These are phyloP conservation scores for Microctonus brassicae DNA, from an alignment of 2,888 invertebrate species.

Conservation along the genomic window DNA sequence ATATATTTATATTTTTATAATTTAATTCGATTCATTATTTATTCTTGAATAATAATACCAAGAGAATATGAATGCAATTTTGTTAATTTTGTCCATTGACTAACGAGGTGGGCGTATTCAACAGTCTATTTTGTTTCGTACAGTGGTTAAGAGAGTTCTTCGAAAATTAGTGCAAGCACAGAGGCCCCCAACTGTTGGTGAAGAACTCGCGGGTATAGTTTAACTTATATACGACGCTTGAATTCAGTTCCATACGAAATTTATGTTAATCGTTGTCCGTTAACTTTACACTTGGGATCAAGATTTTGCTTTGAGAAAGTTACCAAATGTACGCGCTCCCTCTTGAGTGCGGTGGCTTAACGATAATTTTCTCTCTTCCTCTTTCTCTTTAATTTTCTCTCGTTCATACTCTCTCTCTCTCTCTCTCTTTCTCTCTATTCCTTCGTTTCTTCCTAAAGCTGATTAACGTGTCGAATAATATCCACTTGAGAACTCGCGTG, in stretches of 20 bases:
- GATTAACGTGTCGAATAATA: not conserved
- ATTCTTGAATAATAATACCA: conserved; percentile 19
- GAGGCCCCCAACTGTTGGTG: conserved; percentile 5
- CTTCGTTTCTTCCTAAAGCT: not conserved
- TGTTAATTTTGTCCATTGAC: not conserved
- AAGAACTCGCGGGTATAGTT: conserved; percentile 15
- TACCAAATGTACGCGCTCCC: conserved; percentile 16
- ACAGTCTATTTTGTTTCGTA: conserved; percentile 16
- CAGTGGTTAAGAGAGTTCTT: conserved; percentile 1
- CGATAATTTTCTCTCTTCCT: conserved; percentile 11
- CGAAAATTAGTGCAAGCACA: conserved; percentile 18
- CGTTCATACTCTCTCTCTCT: conserved; percentile 6
- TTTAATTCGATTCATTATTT: no score
- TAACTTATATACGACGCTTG: conserved; percentile 22
- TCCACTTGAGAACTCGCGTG: not conserved
- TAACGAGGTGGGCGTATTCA: conserved; percentile 11
- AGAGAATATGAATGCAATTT: not conserved
- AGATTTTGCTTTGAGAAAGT: conserved; percentile 25
- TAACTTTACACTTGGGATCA: conserved; percentile 32
- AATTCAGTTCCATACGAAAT: conserved; percentile 26
- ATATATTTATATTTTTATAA: no score
- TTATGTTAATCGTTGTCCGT: conserved; percentile 32
- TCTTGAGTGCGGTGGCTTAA: conserved; percentile 7
- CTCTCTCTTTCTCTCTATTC: not conserved
- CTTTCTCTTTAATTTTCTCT: no score